Evolutionary conservation across 1,140 invertebrate species (phyloP).

Genomic region (Psix sp.): DNA sequence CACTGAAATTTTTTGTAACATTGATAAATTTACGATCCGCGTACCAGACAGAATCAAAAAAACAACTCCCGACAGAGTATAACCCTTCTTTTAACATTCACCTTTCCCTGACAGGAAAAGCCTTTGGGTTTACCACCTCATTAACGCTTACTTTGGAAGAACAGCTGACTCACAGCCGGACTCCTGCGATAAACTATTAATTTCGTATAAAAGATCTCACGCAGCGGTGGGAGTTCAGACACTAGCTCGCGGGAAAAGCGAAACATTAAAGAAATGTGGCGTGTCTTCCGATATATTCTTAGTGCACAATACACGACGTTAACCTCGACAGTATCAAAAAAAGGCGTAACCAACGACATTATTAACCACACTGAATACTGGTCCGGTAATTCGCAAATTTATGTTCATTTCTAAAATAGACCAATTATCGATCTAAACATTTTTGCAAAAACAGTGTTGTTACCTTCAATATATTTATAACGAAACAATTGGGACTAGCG

Average conservation of each 20-base stretch:
- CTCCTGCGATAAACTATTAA: conserved; percentile 15
- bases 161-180: background rate
- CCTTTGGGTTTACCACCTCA: conserved; percentile 7
- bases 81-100: conserved; percentile 33
- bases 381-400: conserved; percentile 46
- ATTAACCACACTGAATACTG: conserved; percentile 62
- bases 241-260: conserved; percentile 33
- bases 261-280: conserved; percentile 47
- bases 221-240: conserved; percentile 11
- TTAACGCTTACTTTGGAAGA: conserved; percentile 5
- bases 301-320: conserved; percentile 57
- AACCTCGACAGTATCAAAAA: conserved; percentile 50
- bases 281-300: conserved; percentile 49
- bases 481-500: conserved; percentile 10
- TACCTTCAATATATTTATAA: too few species aligned
- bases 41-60: conserved; percentile 34
- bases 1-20: background rate
- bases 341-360: conserved; percentile 50
- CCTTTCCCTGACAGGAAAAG: conserved; percentile 48
- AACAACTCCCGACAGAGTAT: conserved; percentile 5
- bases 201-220: conserved; percentile 27
- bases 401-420: conserved; percentile 55
- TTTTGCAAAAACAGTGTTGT: conserved; percentile 1
- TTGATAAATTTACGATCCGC: conserved; percentile 10
- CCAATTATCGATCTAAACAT: conserved; percentile 12